phyloP scores from a whole-genome alignment of 2,113 vertebrate species.

The Lepisosteus osseus region DNA sequence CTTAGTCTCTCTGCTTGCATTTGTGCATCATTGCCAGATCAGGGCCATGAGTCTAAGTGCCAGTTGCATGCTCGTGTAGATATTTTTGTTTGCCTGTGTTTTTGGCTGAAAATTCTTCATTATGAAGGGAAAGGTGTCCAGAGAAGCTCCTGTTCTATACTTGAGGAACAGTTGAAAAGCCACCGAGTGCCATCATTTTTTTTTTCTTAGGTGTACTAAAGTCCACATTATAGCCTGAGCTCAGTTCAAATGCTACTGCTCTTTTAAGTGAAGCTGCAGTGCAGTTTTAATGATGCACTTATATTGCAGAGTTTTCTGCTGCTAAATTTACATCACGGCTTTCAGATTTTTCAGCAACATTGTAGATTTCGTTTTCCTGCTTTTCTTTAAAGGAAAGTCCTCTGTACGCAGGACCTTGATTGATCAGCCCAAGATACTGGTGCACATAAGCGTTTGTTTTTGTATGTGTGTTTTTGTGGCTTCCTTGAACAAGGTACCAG shows the following conservation, averaged over 20 bases:
- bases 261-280: too few relatives aligned
- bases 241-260: too few relatives aligned
- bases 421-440: background rate
- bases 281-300: too few relatives aligned
- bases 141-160: conserved; percentile 30
- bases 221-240: background rate
- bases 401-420: background rate
- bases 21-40: background rate
- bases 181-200: too few relatives aligned
- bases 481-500: background rate
- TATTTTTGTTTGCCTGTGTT: background rate
- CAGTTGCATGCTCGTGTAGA: background rate
- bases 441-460: background rate
- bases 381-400: background rate
- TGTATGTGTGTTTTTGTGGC: background rate
- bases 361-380: too few relatives aligned
- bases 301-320: too few relatives aligned
- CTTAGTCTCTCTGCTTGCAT: background rate
- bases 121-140: conserved; percentile 18
- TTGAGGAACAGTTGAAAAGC: background rate
- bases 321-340: too few relatives aligned
- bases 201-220: too few relatives aligned
- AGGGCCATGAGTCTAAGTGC: background rate
- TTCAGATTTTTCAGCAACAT: too few relatives aligned
- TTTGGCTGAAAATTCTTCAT: background rate